Conservation (phyloP, 2,888 invertebrate species). For the Geotrupes spiniger region DNA sequence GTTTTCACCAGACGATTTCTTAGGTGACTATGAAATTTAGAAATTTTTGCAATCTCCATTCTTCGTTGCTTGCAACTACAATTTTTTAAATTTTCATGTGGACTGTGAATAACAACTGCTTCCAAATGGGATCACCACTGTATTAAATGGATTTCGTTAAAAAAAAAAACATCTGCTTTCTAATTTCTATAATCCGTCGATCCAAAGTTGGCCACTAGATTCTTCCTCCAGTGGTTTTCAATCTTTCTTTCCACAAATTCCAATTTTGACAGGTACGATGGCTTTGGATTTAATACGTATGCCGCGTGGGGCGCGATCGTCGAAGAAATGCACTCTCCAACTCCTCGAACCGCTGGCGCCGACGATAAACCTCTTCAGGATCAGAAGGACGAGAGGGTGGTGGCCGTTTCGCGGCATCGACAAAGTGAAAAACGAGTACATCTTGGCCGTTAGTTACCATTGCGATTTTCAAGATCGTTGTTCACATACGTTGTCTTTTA, state of each 20-base stretch:
- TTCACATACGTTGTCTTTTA: slow-evolving; percentile 41
- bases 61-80: too few relatives aligned
- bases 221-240: too few relatives aligned
- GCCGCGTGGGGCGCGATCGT: slow-evolving; percentile 55
- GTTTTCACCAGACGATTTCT: slow-evolving; percentile 71
- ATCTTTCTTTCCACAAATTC: slow-evolving; percentile 1
- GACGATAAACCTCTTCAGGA: slow-evolving; percentile 63
- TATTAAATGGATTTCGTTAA: too few relatives aligned
- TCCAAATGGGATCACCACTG: too few relatives aligned
- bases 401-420: slow-evolving; percentile 59
- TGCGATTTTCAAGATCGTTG: not conserved
- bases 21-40: slow-evolving; percentile 55
- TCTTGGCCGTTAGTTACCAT: slow-evolving; percentile 40
- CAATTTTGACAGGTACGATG: slow-evolving; percentile 53
- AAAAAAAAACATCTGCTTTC: too few relatives aligned
- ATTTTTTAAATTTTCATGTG: too few relatives aligned
- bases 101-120: too few relatives aligned
- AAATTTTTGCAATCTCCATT: too few relatives aligned
- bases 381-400: slow-evolving; percentile 62
- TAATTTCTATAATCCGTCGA: too few relatives aligned
- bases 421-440: slow-evolving; percentile 30
- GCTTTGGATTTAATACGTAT: slow-evolving; percentile 61
- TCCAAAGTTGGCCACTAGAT: too few relatives aligned
- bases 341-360: slow-evolving; percentile 49
- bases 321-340: slow-evolving; percentile 52